Evolutionary conservation across 2,113 vertebrate species (phyloP).

Genomic region (Cynoglossus semilaevis): DNA sequence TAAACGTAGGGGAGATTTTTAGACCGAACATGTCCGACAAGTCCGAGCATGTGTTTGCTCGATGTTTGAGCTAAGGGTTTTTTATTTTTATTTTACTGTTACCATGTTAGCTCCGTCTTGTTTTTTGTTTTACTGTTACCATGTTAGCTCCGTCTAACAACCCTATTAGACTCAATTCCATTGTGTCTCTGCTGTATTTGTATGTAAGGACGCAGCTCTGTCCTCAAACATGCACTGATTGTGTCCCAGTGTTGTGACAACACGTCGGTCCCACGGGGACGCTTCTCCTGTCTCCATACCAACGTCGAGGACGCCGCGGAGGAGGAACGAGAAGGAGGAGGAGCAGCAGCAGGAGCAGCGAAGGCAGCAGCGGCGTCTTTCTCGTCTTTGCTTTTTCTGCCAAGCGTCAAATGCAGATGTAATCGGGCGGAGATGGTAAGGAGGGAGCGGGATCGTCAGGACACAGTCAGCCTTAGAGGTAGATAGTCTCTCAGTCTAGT

Average conservation of each 20-base stretch:
- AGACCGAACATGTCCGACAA: neutral
- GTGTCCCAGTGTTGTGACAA: slow-evolving; percentile 48
- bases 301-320: slow-evolving; percentile 57
- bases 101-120: too few relatives aligned
- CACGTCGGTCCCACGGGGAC: slow-evolving; percentile 44
- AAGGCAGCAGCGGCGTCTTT: slow-evolving; percentile 14
- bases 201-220: neutral
- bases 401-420: slow-evolving; percentile 11
- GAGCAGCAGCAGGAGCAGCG: too few relatives aligned
- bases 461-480: slow-evolving; percentile 39
- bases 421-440: slow-evolving; percentile 69
- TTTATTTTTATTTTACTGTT: too few relatives aligned
- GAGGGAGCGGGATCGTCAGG: slow-evolving; percentile 14
- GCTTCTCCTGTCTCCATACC: slow-evolving; percentile 70
- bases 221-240: slow-evolving; percentile 33
- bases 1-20: neutral
- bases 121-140: too few relatives aligned
- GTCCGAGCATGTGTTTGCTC: slow-evolving; percentile 11
- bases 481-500: slow-evolving; percentile 13
- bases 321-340: too few relatives aligned
- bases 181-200: too few relatives aligned
- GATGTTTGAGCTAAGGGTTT: neutral
- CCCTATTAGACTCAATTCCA: too few relatives aligned
- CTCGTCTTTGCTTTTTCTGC: neutral
- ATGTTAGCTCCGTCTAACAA: too few relatives aligned